Evolutionary conservation across 1,140 invertebrate species (phyloP).

Genomic region (Chymomyza costata): DNA sequence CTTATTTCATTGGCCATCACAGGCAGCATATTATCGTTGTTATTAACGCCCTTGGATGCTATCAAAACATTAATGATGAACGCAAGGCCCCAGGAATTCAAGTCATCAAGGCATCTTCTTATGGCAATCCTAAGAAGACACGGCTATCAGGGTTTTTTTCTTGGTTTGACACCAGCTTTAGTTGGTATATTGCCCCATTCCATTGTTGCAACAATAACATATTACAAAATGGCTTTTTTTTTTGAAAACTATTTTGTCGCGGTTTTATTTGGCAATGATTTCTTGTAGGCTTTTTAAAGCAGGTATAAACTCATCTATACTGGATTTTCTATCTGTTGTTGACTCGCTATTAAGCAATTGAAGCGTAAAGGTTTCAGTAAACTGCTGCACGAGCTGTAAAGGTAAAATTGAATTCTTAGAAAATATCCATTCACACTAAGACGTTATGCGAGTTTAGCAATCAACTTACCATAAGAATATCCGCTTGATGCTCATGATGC

Average conservation of each 20-base stretch:
- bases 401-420: not conserved
- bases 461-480: conserved; percentile 22
- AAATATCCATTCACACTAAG: not conserved
- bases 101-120: not conserved
- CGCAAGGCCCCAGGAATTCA: not conserved
- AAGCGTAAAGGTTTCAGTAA: conserved; percentile 31
- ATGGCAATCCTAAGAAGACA: conserved; percentile 1
- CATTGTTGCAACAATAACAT: not conserved
- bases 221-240: not conserved
- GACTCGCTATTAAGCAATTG: conserved; percentile 26
- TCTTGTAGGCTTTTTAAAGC: conserved; percentile 22
- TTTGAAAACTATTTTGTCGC: not conserved
- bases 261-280: conserved; percentile 28
- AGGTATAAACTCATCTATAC: conserved; percentile 6
- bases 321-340: not conserved
- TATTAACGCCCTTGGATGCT: conserved; percentile 23
- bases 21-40: conserved; percentile 4
- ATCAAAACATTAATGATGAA: conserved; percentile 12
- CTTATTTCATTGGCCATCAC: conserved; percentile 1
- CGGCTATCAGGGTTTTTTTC: conserved; percentile 21
- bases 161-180: conserved; percentile 13
- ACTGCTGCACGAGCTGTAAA: conserved; percentile 29
- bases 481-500: conserved; percentile 11
- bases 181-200: conserved; percentile 3
- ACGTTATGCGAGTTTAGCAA: not conserved